These are phyloP conservation scores for Alethe castanea DNA, from an alignment of 2,113 vertebrate genomes.

Conservation along the genomic window DNA sequence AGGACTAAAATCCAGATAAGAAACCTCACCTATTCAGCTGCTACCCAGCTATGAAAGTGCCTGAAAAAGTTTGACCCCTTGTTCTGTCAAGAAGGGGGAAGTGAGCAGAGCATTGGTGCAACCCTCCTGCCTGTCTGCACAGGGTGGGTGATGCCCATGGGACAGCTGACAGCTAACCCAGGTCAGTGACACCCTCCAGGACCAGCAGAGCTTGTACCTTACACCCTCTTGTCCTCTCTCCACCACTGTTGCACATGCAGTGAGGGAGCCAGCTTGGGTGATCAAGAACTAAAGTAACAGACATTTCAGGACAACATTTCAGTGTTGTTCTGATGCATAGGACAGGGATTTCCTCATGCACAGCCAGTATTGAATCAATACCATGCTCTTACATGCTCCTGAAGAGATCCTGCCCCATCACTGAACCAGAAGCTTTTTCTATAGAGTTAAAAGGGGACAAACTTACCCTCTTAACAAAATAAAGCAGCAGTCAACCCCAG, in stretches of 20 bases:
- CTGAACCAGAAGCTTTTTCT: background rate
- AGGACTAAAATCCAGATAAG: background rate
- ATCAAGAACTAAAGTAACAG: background rate
- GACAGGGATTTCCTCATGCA: background rate
- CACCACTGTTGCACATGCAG: accelerated
- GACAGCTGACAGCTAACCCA: background rate
- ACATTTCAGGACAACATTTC: background rate
- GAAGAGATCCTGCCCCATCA: background rate
- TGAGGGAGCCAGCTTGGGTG: background rate
- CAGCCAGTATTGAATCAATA: background rate
- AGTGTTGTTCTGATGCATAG: background rate
- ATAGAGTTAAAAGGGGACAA: background rate
- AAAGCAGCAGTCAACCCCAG: background rate
- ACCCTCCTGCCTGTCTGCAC: background rate
- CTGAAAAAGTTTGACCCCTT: background rate
- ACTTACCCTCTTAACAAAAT: background rate
- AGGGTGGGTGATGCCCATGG: accelerated
- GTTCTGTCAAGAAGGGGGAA: background rate
- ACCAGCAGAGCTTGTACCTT: background rate
- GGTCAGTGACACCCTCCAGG: background rate
- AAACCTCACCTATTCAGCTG: background rate
- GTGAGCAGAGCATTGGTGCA: background rate
- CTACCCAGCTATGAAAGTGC: background rate
- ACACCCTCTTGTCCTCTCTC: background rate
- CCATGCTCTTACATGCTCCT: background rate